phyloP scores from a whole-genome alignment of 2,797 vertebrate genomes.

The Morelia viridis region DNA sequence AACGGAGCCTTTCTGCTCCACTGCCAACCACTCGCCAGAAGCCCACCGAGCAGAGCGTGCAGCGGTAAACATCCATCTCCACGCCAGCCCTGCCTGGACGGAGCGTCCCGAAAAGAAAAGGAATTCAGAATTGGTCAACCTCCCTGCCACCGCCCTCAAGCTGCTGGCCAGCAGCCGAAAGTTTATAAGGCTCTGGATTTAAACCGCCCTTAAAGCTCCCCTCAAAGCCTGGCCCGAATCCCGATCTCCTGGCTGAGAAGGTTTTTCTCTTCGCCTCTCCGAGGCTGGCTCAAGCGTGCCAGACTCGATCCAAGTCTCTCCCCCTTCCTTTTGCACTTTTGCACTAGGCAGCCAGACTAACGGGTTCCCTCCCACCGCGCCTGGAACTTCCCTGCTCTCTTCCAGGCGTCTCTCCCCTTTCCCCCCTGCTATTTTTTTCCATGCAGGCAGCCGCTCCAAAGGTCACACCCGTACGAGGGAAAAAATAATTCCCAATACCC shows the following conservation, averaged over 20 bases:
- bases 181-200: neutral
- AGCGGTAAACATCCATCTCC: neutral
- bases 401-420: neutral
- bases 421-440: neutral
- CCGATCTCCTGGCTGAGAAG: neutral
- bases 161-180: neutral
- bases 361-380: neutral
- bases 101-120: neutral
- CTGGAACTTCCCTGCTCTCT: constrained; percentile 6
- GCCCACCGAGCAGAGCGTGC: neutral
- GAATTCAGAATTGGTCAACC: neutral
- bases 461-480: neutral
- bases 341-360: constrained; percentile 13
- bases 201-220: neutral
- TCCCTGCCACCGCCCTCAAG: neutral
- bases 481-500: neutral
- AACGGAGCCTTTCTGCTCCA: no score
- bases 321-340: neutral
- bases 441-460: neutral
- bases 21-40: neutral
- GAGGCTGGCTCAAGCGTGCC: neutral
- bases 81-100: neutral
- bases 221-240: no score
- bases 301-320: neutral
- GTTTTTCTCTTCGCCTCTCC: no score